These are phyloP conservation scores for Picus viridis DNA, from an alignment of 2,797 vertebrate species.

Conservation along the genomic window DNA sequence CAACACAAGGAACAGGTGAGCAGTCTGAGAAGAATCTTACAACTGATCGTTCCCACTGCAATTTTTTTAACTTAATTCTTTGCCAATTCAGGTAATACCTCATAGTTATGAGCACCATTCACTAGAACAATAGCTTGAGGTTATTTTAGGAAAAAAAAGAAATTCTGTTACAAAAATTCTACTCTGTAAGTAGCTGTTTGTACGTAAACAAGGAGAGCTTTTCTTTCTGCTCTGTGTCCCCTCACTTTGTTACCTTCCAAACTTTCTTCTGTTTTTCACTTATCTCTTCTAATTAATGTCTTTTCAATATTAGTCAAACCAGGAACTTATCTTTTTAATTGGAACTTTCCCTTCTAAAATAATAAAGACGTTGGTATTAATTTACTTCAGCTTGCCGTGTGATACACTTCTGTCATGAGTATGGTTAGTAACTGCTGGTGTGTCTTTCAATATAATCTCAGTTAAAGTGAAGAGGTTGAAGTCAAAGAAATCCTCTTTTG, in stretches of 20 bases:
- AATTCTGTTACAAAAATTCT: neutral
- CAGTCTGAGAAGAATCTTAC: neutral
- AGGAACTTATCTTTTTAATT: neutral
- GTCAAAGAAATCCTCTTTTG: neutral
- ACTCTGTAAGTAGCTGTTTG: neutral
- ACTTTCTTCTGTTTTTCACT: neutral
- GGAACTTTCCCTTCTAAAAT: neutral
- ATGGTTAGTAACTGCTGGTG: neutral
- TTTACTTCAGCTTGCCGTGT: neutral
- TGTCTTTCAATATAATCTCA: neutral
- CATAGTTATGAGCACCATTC: neutral
- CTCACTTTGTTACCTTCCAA: neutral
- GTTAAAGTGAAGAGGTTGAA: rapidly evolving
- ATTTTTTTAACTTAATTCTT: neutral
- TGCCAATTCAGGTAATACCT: neutral
- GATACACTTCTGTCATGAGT: neutral
- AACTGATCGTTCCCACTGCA: neutral
- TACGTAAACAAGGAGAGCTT: neutral
- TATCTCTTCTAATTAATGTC: neutral
- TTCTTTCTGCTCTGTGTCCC: neutral
- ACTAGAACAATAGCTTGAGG: neutral
- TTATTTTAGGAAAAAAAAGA: neutral
- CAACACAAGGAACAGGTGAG: neutral
- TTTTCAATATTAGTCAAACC: neutral
- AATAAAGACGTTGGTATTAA: neutral